Base-by-base conservation (phyloP, 2,113 vertebrate genomes). In the Pantherophis guttatus region DNA sequence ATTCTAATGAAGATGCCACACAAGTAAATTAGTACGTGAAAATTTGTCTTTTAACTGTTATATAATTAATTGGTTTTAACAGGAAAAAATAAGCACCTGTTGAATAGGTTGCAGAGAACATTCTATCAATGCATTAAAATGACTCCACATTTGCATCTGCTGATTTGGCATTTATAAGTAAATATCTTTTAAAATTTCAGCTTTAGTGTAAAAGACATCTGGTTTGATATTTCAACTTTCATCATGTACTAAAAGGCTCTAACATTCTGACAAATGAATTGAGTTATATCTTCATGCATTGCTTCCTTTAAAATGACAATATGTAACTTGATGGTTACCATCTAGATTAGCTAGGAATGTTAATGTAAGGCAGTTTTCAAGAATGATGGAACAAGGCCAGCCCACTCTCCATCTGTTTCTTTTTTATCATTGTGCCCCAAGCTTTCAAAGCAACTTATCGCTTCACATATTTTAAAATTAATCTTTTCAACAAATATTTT, bases 101-200 rank as follows among this genome's bases (percentile, higher is more conserved):
- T 93, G 89, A 87, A 90, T 87, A 87, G 48, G 89, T 90, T 86
- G 81, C 81, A 65, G 70, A 29, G 8, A 96, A 24, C 86, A 87
- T 57, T 87, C 93, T 81, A 91, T 87, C 54, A 93, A 50, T 70
- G 44, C 87, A 94, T 75, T 93, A 88, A 87, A 55, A 13, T 11
- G 93, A 86, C 59, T 87, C 70, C 86, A 90, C 91, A 75, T 10
- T n/a, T 92, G 44, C 94, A 24, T 91, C 1, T 93, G 86, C 89
- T 87, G 87, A 94, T 94, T 95, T 95, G 57, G 55, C 94, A 94
- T 92, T 95, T 94, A 59, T 11, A 62, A 93, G 90, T 81, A 92
- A 89, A 88, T 92, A 89, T 15, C 87, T 89, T 87, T 93, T 93
- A 8, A 90, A 55, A 48, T 93, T 93, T 90, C 57, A 93, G 75